phyloP scores from a whole-genome alignment of 2,888 invertebrate genomes.

The Acronicta psi region DNA sequence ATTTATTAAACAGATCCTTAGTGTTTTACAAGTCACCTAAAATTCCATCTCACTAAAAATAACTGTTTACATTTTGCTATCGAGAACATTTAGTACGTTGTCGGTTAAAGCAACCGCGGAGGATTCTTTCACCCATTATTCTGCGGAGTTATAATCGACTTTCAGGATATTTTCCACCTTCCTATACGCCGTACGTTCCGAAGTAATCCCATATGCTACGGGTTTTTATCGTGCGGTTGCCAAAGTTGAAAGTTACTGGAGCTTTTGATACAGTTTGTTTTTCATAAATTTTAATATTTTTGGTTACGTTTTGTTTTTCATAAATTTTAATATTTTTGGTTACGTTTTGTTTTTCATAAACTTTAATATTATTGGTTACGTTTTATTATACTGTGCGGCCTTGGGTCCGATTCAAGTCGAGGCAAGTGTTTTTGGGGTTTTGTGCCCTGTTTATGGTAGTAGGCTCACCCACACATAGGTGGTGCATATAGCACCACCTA shows the following conservation, averaged over 20 bases:
- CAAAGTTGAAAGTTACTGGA: slow-evolving; percentile 30
- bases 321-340: slow-evolving; percentile 9
- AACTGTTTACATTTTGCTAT: slow-evolving; percentile 14
- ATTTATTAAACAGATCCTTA: too few species aligned
- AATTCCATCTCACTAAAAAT: too few species aligned
- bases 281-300: slow-evolving; percentile 14
- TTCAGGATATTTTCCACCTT: slow-evolving; percentile 68
- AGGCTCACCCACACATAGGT: too few species aligned
- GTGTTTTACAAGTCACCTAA: too few species aligned
- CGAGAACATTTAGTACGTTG: slow-evolving; percentile 64
- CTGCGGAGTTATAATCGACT: slow-evolving; percentile 84
- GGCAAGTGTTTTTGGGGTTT: too few species aligned
- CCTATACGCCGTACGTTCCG: slow-evolving; percentile 46
- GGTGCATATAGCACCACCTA: too few species aligned
- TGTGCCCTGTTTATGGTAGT: too few species aligned
- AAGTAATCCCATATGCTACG: slow-evolving; percentile 34
- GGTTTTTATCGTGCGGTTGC: slow-evolving; percentile 41
- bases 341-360: too few species aligned
- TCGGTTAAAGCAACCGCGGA: slow-evolving; percentile 63
- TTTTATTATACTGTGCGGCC: too few species aligned
- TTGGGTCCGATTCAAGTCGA: too few species aligned
- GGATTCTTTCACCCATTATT: slow-evolving; percentile 83
- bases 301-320: slow-evolving; percentile 3
- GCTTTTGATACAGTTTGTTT: slow-evolving; percentile 43
- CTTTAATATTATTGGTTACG: too few species aligned